Conservation (phyloP, 64 coral and sea anemone species). For the Hydrozoanthus tunicans region DNA sequence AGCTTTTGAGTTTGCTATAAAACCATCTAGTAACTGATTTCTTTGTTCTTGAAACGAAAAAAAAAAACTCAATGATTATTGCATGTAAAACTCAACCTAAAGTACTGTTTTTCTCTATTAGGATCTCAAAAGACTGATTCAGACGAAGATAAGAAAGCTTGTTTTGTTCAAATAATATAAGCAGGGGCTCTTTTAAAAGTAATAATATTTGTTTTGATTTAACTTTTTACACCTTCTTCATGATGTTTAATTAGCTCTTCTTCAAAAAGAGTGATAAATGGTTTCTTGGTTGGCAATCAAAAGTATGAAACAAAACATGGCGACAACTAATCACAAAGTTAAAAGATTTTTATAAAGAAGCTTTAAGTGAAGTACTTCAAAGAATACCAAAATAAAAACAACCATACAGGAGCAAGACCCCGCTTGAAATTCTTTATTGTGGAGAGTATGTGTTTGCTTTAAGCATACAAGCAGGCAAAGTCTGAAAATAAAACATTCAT, state of each 20-base stretch:
- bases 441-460: too few relatives aligned
- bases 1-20: neutral
- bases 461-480: too few relatives aligned
- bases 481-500: too few relatives aligned
- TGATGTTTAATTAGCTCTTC: conserved; percentile 46
- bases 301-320: too few relatives aligned
- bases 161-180: neutral
- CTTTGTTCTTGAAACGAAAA: neutral
- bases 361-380: too few relatives aligned
- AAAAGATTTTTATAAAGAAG: neutral
- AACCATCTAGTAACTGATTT: neutral
- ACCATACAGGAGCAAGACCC: too few relatives aligned
- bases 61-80: neutral
- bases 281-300: conserved; percentile 18
- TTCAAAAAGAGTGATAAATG: conserved; percentile 53
- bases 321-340: neutral
- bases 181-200: neutral
- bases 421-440: too few relatives aligned
- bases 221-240: conserved; percentile 35
- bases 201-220: conserved; percentile 27
- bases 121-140: neutral
- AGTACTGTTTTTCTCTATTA: neutral
- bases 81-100: too few relatives aligned
- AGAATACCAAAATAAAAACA: too few relatives aligned
- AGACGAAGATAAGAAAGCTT: neutral